A percentile compares a stretch with the other conserved stretches of the same genome.
phyloP scores from a whole-genome alignment of 2,888 invertebrate genomes.

The Prenolepis imparis region DNA sequence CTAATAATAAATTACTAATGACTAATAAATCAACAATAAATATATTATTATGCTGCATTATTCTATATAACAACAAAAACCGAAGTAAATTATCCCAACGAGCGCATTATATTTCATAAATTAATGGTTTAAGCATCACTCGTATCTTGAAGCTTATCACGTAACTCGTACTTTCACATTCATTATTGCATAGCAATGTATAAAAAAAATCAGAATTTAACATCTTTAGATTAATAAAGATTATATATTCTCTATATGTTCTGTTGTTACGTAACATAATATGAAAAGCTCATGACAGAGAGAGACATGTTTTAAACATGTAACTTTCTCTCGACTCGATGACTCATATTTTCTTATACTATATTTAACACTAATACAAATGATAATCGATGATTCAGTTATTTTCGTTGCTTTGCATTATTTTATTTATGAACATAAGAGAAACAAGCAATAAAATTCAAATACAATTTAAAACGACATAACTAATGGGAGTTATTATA shows the following conservation, averaged over 20 bases:
- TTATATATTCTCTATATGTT: conserved; percentile 1
- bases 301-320: conserved; percentile 1
- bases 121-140: neutral
- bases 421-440: neutral
- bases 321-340: conserved; percentile 17
- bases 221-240: conserved; percentile 24
- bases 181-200: conserved; percentile 12
- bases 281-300: conserved; percentile 6
- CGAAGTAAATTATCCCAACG: neutral
- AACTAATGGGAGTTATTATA: neutral
- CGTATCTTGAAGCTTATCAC: neutral
- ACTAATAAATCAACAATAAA: neutral
- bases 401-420: neutral
- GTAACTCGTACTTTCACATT: conserved; percentile 19
- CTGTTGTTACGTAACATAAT: conserved; percentile 3
- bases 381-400: neutral
- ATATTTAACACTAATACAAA: neutral
- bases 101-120: neutral
- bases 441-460: neutral
- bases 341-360: neutral
- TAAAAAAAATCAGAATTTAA: neutral
- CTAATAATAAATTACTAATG: neutral
- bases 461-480: neutral
- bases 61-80: neutral
- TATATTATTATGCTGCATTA: neutral